Conservation (phyloP, 2,113 vertebrate species). For the Xyliphius kryptos region DNA sequence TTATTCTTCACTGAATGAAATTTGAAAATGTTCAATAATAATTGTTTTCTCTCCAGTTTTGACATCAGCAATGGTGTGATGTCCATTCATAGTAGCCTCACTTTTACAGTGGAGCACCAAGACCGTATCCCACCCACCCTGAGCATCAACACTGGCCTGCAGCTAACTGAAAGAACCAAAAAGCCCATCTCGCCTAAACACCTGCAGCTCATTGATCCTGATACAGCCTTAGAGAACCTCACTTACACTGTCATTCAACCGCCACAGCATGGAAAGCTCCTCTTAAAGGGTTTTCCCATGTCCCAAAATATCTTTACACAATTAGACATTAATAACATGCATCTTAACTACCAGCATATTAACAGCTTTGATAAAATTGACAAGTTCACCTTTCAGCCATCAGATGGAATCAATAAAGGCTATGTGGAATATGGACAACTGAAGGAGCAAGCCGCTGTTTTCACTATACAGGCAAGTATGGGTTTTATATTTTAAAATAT, state of each 20-base stretch:
- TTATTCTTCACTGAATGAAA: too few species aligned
- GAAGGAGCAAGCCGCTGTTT: slow-evolving; percentile 53
- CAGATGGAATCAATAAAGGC: slow-evolving; percentile 53
- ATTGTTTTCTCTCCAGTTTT: slow-evolving; percentile 60
- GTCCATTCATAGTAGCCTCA: slow-evolving; percentile 47
- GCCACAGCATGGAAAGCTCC: slow-evolving; percentile 54
- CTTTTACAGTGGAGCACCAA: slow-evolving; percentile 50
- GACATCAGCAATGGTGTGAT: slow-evolving; percentile 59
- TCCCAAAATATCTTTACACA: slow-evolving; percentile 52
- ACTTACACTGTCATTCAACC: slow-evolving; percentile 50
- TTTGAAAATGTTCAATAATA: too few species aligned
- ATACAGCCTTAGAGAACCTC: slow-evolving; percentile 54
- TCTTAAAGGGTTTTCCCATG: slow-evolving; percentile 48
- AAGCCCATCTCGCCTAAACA: slow-evolving; percentile 43
- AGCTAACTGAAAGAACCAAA: slow-evolving; percentile 45
- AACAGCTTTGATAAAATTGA: slow-evolving; percentile 43
- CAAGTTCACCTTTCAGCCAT: slow-evolving; percentile 60
- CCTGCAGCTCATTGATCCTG: slow-evolving; percentile 60
- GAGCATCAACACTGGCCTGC: slow-evolving; percentile 51
- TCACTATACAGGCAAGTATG: slow-evolving; percentile 60
- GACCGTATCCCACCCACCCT: slow-evolving; percentile 57
- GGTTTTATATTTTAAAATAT: too few species aligned
- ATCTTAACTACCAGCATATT: slow-evolving; percentile 55
- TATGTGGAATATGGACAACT: slow-evolving; percentile 64
- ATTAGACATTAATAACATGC: slow-evolving; percentile 53